phyloP scores from a whole-genome alignment of 2,113 vertebrate species.

The Panthera leo region DNA sequence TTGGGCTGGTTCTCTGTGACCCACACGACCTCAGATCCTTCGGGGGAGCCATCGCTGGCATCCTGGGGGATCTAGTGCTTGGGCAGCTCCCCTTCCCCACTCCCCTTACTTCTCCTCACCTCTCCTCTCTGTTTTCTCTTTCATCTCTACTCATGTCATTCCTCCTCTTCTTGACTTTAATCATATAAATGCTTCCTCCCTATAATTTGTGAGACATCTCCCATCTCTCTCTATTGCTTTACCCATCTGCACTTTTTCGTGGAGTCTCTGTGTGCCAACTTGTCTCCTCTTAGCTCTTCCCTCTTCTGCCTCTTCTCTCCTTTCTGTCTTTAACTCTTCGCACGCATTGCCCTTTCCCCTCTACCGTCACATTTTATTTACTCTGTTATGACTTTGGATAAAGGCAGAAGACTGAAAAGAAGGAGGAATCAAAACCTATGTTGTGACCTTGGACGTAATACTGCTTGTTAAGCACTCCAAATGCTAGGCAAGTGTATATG shows the following conservation, averaged over 20 bases:
- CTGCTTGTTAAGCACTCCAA: neutral
- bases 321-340: neutral
- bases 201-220: slow-evolving; percentile 53
- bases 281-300: neutral
- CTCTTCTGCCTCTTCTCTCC: neutral
- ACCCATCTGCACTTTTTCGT: neutral
- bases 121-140: slow-evolving; percentile 22
- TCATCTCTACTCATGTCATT: slow-evolving; percentile 55
- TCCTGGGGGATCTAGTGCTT: too few relatives aligned
- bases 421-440: neutral
- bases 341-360: neutral
- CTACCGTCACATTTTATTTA: neutral
- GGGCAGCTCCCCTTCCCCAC: too few relatives aligned
- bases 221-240: neutral
- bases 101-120: neutral
- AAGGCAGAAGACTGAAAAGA: neutral
- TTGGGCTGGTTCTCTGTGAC: neutral
- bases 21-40: neutral
- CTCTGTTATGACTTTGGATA: neutral
- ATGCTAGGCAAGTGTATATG: neutral
- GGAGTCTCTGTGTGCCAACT: neutral
- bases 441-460: neutral
- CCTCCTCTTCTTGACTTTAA: slow-evolving; percentile 67
- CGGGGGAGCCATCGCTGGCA: neutral
- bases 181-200: slow-evolving; percentile 59